Conservation (phyloP, 2,888 invertebrate species). For the Salticus scenicus region DNA sequence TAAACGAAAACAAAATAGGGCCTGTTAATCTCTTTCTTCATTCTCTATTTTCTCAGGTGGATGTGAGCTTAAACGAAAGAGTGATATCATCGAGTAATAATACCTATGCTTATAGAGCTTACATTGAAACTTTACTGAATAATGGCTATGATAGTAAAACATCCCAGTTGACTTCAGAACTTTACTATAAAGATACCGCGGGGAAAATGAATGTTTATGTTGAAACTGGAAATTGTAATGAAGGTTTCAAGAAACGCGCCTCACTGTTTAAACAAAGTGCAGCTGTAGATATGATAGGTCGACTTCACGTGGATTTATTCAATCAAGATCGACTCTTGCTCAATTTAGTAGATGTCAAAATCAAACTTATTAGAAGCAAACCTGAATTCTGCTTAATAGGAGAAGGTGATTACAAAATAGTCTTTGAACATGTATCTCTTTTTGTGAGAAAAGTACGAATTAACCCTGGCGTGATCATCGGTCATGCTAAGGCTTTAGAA, state of each 20-base stretch:
- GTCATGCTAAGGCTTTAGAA: slow-evolving; percentile 6
- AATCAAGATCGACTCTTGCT: slow-evolving; percentile 41
- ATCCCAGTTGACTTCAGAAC: slow-evolving; percentile 21
- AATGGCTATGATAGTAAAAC: slow-evolving; percentile 23
- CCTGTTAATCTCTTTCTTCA: no score
- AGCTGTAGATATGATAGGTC: slow-evolving; percentile 39
- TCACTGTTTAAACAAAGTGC: slow-evolving; percentile 11
- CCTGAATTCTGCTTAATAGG: slow-evolving; percentile 16
- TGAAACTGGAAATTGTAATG: background rate
- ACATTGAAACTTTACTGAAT: slow-evolving; percentile 31
- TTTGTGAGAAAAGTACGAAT: slow-evolving; percentile 14
- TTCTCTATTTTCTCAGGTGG: slow-evolving; percentile 19
- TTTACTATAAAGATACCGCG: slow-evolving; percentile 38
- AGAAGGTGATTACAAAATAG: background rate
- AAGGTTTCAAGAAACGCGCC: slow-evolving; percentile 31
- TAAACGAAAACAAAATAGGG: no score
- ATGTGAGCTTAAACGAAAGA: slow-evolving; percentile 30
- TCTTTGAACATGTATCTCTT: background rate
- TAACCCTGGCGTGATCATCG: background rate
- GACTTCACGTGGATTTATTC: slow-evolving; percentile 55
- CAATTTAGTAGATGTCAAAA: slow-evolving; percentile 16
- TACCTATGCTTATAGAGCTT: slow-evolving; percentile 20
- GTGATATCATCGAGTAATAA: slow-evolving; percentile 21
- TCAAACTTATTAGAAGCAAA: slow-evolving; percentile 41
- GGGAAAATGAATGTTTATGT: slow-evolving; percentile 30